phyloP scores from a whole-genome alignment of 2,797 vertebrate genomes.

The Tapirus indicus region DNA sequence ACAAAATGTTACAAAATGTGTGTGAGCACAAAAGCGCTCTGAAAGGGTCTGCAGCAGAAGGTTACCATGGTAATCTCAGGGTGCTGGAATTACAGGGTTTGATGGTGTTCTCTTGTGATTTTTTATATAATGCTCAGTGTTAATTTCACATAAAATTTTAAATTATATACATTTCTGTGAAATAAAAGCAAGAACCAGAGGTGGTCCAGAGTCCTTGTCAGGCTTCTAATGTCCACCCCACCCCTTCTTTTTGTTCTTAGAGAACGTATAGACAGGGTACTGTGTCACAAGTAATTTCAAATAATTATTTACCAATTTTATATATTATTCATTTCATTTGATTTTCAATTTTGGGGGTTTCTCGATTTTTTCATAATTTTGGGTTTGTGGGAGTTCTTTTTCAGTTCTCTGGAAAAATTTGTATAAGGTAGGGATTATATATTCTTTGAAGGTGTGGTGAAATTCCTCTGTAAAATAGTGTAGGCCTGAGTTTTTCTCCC shows the following conservation, averaged over 20 bases:
- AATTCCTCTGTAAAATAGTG: not conserved
- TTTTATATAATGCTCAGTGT: not conserved
- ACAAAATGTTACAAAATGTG: not conserved
- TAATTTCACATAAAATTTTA: conserved; percentile 6
- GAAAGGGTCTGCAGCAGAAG: not conserved
- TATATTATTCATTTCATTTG: not conserved
- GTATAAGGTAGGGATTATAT: not conserved
- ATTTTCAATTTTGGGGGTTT: not conserved
- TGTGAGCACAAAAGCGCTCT: too few species aligned
- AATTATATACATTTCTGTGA: not conserved
- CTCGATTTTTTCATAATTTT: not conserved
- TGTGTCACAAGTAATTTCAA: not conserved
- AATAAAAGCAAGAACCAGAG: not conserved
- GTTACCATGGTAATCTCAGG: not conserved
- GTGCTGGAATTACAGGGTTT: not conserved
- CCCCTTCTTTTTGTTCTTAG: not conserved
- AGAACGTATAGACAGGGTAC: not conserved
- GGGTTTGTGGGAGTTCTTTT: not conserved
- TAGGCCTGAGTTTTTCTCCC: not conserved
- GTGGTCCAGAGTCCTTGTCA: not conserved
- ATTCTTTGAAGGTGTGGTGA: not conserved
- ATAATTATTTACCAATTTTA: not conserved
- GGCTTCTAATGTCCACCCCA: not conserved
- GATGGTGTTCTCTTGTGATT: not conserved
- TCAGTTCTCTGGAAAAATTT: not conserved